phyloP scores from a whole-genome alignment of 2,113 vertebrate species.

The Pedionomus torquatus region DNA sequence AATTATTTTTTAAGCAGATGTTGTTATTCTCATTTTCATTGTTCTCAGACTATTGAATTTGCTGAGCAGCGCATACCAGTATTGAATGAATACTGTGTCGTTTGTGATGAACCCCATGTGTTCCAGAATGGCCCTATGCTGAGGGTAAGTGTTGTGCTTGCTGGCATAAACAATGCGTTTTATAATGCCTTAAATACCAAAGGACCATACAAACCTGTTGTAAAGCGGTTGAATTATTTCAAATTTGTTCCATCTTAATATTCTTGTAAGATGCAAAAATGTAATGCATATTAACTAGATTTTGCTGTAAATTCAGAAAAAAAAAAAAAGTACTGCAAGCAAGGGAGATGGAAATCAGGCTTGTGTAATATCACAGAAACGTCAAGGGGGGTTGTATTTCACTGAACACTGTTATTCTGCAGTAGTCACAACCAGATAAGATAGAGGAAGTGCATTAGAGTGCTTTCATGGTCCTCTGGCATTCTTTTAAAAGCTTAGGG shows the following conservation, averaged over 20 bases:
- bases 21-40: constrained; percentile 41
- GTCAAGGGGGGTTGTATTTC: background rate
- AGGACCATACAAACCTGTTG: no score
- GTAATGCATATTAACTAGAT: no score
- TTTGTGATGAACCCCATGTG: constrained; percentile 90
- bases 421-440: background rate
- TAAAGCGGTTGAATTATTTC: no score
- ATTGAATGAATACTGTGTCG: constrained; percentile 90
- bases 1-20: constrained; percentile 41
- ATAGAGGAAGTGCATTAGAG: background rate
- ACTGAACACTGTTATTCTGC: background rate
- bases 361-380: no score
- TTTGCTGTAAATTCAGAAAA: no score
- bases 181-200: no score
- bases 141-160: constrained; percentile 77
- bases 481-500: background rate
- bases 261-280: no score
- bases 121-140: constrained; percentile 94
- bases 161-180: background rate
- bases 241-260: no score
- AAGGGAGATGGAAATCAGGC: no score
- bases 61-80: constrained; percentile 90
- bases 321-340: no score
- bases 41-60: constrained; percentile 87
- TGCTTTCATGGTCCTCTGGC: background rate